Evolutionary conservation across 2,113 vertebrate genomes (phyloP), one percentile per base, ranked within the genome.

Genomic region (Brachyhypopomus occidentalis): DNA sequence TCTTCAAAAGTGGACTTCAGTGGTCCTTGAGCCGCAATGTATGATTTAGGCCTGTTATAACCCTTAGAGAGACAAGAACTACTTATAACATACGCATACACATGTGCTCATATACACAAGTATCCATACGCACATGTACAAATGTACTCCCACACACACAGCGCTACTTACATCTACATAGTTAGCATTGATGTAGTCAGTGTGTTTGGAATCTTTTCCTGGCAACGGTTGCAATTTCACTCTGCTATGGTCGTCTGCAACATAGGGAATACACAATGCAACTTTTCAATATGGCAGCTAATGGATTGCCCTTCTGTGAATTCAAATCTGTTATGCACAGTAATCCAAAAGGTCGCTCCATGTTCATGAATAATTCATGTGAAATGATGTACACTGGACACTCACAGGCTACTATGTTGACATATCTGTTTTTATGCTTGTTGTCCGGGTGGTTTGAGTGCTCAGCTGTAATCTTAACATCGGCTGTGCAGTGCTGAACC

Each of bases 391-490:
- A 41, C 4, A 82, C 81, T n/a, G 80, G 45, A 62, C 87, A 96
- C 98, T 97, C 92, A 99, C 98, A 99, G 88, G 98, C 98, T 86
- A 98, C 94, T 85, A 99, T 99, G 94, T 99, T 99, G 94, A 99
- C 98, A 91, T 99, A 99, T 97, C 98, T 94, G 96, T 99, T 99
- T 93, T 99, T 99, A 95, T 98, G 97, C 95, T 99, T 99, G 95
- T 98, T 98, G 90, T 99, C 98, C 0, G 95, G 96, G 87, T 98
- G 96, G 90, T 99, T 99, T 89, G 97, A 98, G 89, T 98, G 97
- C 90, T 99, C 98, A n/a, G 96, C 95, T 9, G 97, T 98, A 91
- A 99, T 98, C 94, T 96, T 98, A 95, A 98, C 95, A 88, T 98
- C 97, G 0, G 94, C 95, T 0, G 95, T 96, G 87, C 94, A 98